A percentile compares a stretch with the other conserved stretches of the same genome.
Conservation (phyloP, 1,140 invertebrate species). For the Sycophaga agraensis region DNA sequence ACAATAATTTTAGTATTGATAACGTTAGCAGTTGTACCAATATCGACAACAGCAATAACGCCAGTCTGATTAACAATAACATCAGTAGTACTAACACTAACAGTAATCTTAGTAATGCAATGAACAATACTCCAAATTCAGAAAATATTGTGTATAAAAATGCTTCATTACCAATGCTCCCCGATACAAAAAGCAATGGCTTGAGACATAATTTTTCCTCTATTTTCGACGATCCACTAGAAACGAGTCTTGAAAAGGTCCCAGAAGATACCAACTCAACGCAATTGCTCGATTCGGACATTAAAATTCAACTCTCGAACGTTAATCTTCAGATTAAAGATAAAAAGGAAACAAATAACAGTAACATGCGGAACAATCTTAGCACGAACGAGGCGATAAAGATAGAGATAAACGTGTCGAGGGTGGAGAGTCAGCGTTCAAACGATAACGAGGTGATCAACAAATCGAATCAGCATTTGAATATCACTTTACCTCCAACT, state of each 20-base stretch:
- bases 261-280: conserved; percentile 11
- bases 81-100: neutral
- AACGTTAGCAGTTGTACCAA: neutral
- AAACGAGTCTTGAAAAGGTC: neutral
- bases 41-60: neutral
- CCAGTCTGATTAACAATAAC: neutral
- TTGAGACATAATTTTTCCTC: conserved; percentile 4
- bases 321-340: conserved; percentile 43
- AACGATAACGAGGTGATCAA: conserved; percentile 19
- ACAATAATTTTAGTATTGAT: neutral
- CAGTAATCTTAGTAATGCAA: neutral
- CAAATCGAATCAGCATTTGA: conserved; percentile 17
- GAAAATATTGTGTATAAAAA: neutral
- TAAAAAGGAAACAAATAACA: conserved; percentile 29
- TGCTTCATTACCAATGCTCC: conserved; percentile 20
- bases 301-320: conserved; percentile 47
- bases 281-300: conserved; percentile 36
- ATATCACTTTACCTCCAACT: conserved; percentile 11
- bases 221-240: conserved; percentile 4
- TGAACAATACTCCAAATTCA: neutral
- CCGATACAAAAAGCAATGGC: conserved; percentile 4
- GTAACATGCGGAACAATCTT: neutral
- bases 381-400: conserved; percentile 45
- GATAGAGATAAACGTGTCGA: conserved; percentile 39
- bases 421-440: conserved; percentile 25